These are phyloP conservation scores for Drosophila guanche DNA, from an alignment of 1,140 invertebrate species.

Conservation along the genomic window DNA sequence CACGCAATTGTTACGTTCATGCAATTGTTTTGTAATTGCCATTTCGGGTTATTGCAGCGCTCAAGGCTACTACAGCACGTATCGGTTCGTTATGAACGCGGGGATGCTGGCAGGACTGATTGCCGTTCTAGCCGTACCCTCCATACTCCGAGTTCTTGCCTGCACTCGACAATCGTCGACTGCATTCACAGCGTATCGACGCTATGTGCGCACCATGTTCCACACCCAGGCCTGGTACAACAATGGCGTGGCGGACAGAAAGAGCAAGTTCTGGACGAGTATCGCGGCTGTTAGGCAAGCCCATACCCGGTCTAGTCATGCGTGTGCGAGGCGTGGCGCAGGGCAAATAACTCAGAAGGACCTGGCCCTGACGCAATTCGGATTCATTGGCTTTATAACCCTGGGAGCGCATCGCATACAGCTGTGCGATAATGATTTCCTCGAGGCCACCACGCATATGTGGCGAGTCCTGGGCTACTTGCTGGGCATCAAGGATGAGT, in stretches of 20 bases:
- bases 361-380: constrained; percentile 93
- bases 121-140: constrained; percentile 86
- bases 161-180: constrained; percentile 87
- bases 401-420: constrained; percentile 88
- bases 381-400: constrained; percentile 92
- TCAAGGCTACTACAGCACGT: constrained; percentile 86
- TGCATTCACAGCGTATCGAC: constrained; percentile 87
- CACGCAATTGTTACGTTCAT: background rate
- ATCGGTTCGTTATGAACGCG: constrained; percentile 86
- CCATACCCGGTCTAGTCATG: constrained; percentile 86
- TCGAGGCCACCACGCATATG: constrained; percentile 92
- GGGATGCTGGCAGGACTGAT: constrained; percentile 87
- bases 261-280: constrained; percentile 86
- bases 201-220: constrained; percentile 89
- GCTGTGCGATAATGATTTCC: constrained; percentile 86
- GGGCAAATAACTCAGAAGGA: constrained; percentile 89
- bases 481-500: constrained; percentile 90
- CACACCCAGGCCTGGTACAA: constrained; percentile 91
- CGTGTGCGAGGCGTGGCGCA: constrained; percentile 81
- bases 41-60: constrained; percentile 84
- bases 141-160: constrained; percentile 87
- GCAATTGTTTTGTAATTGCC: background rate
- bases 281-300: constrained; percentile 87
- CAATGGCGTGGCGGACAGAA: constrained; percentile 82
- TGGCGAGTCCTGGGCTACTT: constrained; percentile 92